Evolutionary conservation across 2,888 invertebrate genomes (phyloP).

Genomic region (Leptothorax acervorum): DNA sequence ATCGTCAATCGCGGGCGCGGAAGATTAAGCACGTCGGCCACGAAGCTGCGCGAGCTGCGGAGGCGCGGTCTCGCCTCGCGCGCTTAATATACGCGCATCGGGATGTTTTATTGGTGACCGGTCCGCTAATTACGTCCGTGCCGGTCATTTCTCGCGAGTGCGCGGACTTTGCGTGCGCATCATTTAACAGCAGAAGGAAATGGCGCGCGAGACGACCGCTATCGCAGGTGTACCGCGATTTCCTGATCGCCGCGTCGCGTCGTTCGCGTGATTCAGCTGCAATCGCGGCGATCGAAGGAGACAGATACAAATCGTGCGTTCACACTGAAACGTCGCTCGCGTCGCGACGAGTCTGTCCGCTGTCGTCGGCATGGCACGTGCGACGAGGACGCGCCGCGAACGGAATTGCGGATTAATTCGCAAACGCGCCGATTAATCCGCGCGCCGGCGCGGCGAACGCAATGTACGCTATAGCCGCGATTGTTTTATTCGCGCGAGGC

Average conservation of each 20-base stretch:
- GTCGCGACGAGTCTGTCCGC: not conserved
- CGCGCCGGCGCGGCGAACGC: not conserved
- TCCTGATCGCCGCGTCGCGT: conserved; percentile 15
- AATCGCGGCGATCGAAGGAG: conserved; percentile 4
- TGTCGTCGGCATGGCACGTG: not conserved
- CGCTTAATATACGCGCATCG: not conserved
- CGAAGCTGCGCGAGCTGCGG: conserved; percentile 28
- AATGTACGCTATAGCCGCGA: not conserved
- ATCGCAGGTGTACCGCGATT: not conserved
- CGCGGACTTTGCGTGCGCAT: not conserved
- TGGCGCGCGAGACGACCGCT: not conserved
- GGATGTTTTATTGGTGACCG: not conserved
- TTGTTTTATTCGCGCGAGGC: conserved; percentile 49
- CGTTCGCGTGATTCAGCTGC: conserved; percentile 14
- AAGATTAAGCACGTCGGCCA: conserved; percentile 64
- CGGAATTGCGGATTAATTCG: conserved; percentile 2
- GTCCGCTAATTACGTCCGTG: conserved; percentile 32
- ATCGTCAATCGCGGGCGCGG: conserved; percentile 44
- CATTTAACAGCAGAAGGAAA: conserved; percentile 1
- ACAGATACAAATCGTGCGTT: conserved; percentile 3
- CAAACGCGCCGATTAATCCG: not conserved
- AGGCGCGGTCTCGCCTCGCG: conserved; percentile 33
- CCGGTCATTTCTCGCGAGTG: not conserved
- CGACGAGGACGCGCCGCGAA: not conserved
- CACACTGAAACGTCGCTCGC: not conserved